Percentiles rank a stretch among this genome's conserved stretches.
Conservation (phyloP, 2,113 vertebrate species). For the Atrichornis clamosus region DNA sequence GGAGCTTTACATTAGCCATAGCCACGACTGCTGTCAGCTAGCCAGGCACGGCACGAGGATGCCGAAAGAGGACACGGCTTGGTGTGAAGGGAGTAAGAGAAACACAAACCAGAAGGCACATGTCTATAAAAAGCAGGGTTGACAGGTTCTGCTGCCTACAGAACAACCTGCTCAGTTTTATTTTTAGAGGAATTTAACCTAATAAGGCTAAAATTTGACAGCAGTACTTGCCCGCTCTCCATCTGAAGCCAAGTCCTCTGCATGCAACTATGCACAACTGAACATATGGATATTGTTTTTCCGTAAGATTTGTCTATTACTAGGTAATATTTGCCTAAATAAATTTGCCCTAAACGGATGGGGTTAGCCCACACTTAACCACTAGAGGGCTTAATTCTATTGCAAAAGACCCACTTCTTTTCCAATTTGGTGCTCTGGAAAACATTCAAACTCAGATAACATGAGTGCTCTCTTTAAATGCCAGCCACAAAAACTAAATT, state of each 20-base stretch:
- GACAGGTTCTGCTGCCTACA: neutral
- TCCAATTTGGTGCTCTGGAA: neutral
- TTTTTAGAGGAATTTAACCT: constrained; percentile 3
- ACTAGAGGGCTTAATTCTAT: neutral
- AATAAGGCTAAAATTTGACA: neutral
- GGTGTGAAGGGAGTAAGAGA: neutral
- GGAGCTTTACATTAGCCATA: neutral
- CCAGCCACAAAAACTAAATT: neutral
- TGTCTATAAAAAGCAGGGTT: neutral
- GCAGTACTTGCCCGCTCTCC: neutral
- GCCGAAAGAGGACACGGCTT: neutral
- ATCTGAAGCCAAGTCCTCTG: neutral
- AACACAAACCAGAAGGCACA: constrained; percentile 9
- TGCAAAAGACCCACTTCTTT: fast-evolving
- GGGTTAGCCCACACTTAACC: neutral
- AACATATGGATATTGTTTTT: neutral
- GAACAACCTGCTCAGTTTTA: neutral
- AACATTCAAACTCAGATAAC: neutral
- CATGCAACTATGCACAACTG: neutral
- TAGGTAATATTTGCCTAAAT: no score
- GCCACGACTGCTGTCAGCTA: neutral
- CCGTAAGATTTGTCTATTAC: fast-evolving
- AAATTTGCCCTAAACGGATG: no score
- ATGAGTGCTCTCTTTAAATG: fast-evolving
- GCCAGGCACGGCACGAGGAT: neutral